These are phyloP conservation scores for Phalacrocorax carbo DNA, from an alignment of 2,113 vertebrate species.

Conservation along the genomic window DNA sequence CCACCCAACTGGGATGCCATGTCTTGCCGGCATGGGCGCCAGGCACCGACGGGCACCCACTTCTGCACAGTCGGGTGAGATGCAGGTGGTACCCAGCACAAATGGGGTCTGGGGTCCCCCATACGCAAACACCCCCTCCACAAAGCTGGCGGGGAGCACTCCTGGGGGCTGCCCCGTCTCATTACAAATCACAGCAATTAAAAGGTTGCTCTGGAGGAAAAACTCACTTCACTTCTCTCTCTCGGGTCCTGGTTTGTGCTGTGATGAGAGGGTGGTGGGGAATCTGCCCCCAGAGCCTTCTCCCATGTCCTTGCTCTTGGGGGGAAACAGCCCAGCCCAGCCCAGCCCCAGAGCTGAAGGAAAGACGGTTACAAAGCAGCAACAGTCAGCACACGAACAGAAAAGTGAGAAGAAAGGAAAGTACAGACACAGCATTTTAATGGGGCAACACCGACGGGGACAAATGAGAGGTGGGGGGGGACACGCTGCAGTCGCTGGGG, in stretches of 20 bases:
- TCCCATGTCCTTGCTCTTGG: neutral
- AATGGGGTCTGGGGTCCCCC: neutral
- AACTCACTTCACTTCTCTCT: neutral
- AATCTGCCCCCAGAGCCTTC: neutral
- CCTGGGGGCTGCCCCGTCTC: rapidly evolving
- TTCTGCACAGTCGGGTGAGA: rapidly evolving
- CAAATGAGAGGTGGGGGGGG: neutral
- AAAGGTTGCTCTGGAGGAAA: neutral
- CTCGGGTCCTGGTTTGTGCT: neutral
- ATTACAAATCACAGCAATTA: neutral
- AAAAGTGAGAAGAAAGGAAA: constrained; percentile 45
- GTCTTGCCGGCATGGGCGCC: neutral
- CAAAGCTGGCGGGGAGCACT: rapidly evolving
- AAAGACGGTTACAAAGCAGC: neutral
- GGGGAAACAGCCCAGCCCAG: neutral
- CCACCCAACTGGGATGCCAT: neutral
- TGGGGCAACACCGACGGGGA: constrained; percentile 41
- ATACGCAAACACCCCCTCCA: neutral
- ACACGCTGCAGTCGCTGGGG: neutral
- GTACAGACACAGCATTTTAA: constrained; percentile 63
- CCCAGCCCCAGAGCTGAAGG: constrained; percentile 8
- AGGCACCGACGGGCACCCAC: rapidly evolving
- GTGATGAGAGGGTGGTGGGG: neutral
- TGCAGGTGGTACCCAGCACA: neutral
- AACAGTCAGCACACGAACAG: neutral